Percentiles rank a stretch among this genome's conserved stretches.
Conservation (phyloP, 2,888 invertebrate species). For the Cosmopolites sordidus region DNA sequence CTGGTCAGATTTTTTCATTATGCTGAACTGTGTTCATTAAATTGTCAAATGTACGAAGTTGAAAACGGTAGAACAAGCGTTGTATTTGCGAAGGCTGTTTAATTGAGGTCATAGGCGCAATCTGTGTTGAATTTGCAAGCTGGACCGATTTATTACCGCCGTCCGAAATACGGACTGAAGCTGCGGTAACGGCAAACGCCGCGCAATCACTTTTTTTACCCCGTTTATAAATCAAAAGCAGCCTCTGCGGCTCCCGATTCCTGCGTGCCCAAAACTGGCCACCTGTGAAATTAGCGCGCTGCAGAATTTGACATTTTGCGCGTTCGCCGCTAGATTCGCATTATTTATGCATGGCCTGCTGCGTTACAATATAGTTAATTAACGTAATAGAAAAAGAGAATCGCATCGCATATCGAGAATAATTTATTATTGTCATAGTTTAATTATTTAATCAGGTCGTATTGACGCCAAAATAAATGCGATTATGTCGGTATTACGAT, state of each 20-base stretch:
- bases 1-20: no score
- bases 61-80: no score
- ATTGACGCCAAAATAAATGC: conserved; percentile 25
- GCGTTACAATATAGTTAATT: conserved; percentile 34
- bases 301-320: conserved; percentile 31
- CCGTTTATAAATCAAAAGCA: conserved; percentile 26
- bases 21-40: no score
- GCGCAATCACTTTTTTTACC: conserved; percentile 25
- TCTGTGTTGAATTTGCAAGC: conserved; percentile 19
- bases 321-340: conserved; percentile 28
- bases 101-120: conserved; percentile 6
- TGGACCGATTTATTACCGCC: conserved; percentile 21
- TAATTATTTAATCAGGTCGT: conserved; percentile 32
- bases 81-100: no score
- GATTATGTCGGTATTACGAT: conserved; percentile 10
- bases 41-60: no score
- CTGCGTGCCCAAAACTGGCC: conserved; percentile 30
- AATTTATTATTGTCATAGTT: conserved; percentile 31
- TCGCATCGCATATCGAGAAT: conserved; percentile 19
- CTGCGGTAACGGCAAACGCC: conserved; percentile 15
- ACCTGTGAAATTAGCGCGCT: conserved; percentile 34
- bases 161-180: conserved; percentile 14
- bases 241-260: conserved; percentile 17
- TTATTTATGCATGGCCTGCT: conserved; percentile 35
- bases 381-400: conserved; percentile 28